Conservation (phyloP, 2,888 invertebrate species). For the Erpobdella octoculata region DNA sequence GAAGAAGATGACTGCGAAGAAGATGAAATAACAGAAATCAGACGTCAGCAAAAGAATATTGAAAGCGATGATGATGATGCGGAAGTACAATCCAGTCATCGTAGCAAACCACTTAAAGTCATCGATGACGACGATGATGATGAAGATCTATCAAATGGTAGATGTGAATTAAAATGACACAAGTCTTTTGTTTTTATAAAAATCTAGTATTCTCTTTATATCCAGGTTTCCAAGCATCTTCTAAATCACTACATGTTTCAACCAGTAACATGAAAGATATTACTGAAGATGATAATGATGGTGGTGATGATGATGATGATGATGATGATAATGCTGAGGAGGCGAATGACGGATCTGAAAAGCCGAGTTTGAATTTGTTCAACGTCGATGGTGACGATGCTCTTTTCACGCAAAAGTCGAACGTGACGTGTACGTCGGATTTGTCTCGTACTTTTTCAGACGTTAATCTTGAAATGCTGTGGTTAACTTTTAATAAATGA, state of each 20-base stretch:
- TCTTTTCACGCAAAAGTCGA: too few relatives aligned
- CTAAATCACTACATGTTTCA: too few relatives aligned
- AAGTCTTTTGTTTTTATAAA: background rate
- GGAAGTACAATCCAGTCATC: background rate
- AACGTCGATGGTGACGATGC: too few relatives aligned
- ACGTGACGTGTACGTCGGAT: too few relatives aligned
- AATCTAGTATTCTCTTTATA: background rate
- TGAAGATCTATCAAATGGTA: background rate
- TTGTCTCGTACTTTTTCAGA: too few relatives aligned
- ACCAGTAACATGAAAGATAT: too few relatives aligned
- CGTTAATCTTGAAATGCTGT: too few relatives aligned
- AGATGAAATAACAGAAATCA: background rate
- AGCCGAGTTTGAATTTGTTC: too few relatives aligned
- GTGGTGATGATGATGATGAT: background rate
- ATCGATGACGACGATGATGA: background rate
- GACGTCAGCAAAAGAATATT: background rate
- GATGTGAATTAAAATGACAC: background rate
- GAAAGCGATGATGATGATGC: background rate
- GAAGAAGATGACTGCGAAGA: constrained; percentile 6
- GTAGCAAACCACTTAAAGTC: background rate
- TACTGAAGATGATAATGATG: background rate
- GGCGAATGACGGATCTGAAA: too few relatives aligned
- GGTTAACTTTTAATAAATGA: too few relatives aligned
- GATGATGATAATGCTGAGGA: background rate
- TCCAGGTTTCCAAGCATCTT: too few relatives aligned